Conservation (phyloP, 2,113 vertebrate species). For the Oreochromis niloticus region DNA sequence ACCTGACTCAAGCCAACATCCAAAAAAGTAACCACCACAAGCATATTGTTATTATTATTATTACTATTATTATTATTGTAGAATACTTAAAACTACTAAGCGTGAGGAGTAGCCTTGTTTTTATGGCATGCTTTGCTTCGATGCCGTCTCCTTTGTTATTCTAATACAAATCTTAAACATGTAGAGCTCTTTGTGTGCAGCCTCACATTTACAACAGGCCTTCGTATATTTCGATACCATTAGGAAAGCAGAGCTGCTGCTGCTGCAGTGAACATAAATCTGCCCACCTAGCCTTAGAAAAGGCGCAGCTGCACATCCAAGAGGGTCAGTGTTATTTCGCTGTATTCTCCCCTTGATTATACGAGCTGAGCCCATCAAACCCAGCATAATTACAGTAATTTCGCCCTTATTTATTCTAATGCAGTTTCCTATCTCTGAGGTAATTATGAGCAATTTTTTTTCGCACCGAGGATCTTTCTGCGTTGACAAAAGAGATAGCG, state of each 20-base stretch:
- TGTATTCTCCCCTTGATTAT: slow-evolving; percentile 99
- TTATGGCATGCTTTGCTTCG: not conserved
- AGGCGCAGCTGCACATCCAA: slow-evolving; percentile 99
- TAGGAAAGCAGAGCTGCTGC: slow-evolving; percentile 16
- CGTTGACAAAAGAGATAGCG: slow-evolving; percentile 99
- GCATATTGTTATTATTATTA: not conserved
- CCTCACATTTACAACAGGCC: not conserved
- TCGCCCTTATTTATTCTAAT: slow-evolving; percentile 99
- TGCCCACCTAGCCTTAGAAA: slow-evolving; percentile 64
- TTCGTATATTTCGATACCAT: slow-evolving; percentile 20
- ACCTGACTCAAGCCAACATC: not conserved
- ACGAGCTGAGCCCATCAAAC: slow-evolving; percentile 99
- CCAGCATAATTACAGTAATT: slow-evolving; percentile 99
- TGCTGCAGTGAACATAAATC: slow-evolving; percentile 33
- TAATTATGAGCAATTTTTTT: slow-evolving; percentile 99
- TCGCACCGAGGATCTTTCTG: slow-evolving; percentile 98
- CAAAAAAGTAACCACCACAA: not conserved
- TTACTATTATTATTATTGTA: not conserved
- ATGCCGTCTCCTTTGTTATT: not conserved
- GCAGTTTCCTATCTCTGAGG: slow-evolving; percentile 99
- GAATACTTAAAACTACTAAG: not conserved
- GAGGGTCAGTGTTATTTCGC: slow-evolving; percentile 99
- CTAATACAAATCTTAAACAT: not conserved
- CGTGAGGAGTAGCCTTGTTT: not conserved
- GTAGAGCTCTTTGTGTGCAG: not conserved